phyloP scores from a whole-genome alignment of 2,888 invertebrate genomes.

The Eupithecia pulchellata region DNA sequence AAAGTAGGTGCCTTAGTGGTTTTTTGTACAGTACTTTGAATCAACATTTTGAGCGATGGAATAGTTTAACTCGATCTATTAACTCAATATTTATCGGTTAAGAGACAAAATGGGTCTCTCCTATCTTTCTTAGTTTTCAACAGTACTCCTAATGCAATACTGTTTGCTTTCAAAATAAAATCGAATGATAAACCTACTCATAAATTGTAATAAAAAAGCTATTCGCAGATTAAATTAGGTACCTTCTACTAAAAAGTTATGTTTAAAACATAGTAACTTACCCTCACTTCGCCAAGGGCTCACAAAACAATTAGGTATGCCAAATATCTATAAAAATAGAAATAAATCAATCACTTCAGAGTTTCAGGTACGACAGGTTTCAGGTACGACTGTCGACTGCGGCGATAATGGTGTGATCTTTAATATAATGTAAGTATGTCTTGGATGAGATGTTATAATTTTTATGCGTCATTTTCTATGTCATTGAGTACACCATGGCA shows the following conservation, averaged over 20 bases:
- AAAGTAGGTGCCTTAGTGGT: no score
- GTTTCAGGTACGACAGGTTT: not conserved
- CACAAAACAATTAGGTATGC: not conserved
- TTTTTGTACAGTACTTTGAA: no score
- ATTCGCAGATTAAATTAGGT: not conserved
- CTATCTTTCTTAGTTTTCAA: no score
- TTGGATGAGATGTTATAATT: not conserved
- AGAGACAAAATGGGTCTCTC: no score
- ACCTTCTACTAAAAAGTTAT: not conserved
- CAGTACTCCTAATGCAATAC: no score
- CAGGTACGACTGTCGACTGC: not conserved
- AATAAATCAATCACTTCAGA: not conserved
- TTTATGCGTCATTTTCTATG: not conserved
- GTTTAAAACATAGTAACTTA: not conserved
- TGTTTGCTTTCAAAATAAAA: no score
- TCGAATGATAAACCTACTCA: not conserved
- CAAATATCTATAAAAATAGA: not conserved
- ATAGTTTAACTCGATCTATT: no score
- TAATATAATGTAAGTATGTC: not conserved
- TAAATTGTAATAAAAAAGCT: not conserved
- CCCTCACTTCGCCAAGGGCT: not conserved
- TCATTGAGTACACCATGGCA: not conserved
- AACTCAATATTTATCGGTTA: no score
- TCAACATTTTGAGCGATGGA: no score
- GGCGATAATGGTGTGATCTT: not conserved